Base-by-base conservation (phyloP, 37 sponge, comb jelly and placozoan species). In the Spongilla lacustris region DNA sequence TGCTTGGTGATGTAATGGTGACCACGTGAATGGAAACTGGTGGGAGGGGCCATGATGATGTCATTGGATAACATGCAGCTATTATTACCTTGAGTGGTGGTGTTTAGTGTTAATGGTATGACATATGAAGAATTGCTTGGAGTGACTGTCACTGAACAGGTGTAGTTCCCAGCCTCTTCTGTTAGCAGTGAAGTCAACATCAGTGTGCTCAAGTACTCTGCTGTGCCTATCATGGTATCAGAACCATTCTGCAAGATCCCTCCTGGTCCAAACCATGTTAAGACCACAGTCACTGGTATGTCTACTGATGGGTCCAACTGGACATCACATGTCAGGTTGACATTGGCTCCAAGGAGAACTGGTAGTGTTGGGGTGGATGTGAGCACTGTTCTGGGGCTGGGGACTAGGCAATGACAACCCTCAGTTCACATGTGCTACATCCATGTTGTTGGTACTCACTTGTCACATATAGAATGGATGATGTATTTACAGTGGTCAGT, bases 361-460 rank as follows among this genome's bases (percentile, higher is more conserved):
- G 58, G 58, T 17, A 58, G 21, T 58, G 19, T 58, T 17, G 58
- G 21, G 58, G 19, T 58, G 19, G 12, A 58, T 17, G 12, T 58
- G 19, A 58, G 1, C 58, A 58, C 58, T 58, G 19, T 17, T 6
- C 58, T 58, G 19, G 58, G 58, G 58, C 58, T 14, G 19, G 12
- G 19, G 58, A 58, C 19, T 17, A 58, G 58, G 21, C 11, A 0
- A 58, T 10, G 58, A 17, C 19, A 6, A 6, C 58, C 21, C 58
- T 41, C 58, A 58, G 19, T 6, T 14, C 19, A 58, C 58, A 46
- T 46, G 8, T 46, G 46, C 46, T 8, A 6, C 58, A 58, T 8
- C 14, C 58, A 17, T 58, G 58, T 58, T 58, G 8, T 58, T 58
- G 19, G 21, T 58, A 58, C 87, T 81, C 25, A 87, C 87, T 75